Conservation (phyloP, 53 echinoderm and acorn worm genomes). For the Antedon mediterranea region DNA sequence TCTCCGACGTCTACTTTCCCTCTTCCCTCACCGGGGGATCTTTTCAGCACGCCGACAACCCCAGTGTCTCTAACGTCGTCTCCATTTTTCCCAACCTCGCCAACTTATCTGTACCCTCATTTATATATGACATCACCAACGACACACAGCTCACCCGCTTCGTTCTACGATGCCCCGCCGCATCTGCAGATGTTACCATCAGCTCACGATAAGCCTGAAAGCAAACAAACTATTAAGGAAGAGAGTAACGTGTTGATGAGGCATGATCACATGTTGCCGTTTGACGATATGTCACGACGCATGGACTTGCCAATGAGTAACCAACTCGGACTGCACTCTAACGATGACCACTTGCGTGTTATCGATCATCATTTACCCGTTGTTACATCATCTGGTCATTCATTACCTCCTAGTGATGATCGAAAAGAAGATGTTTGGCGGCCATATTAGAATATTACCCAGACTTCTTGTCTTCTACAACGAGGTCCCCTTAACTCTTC, state of each 20-base stretch:
- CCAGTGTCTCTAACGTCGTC: conserved; percentile 64
- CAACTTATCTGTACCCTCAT: conserved; percentile 85
- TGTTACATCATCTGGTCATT: conserved; percentile 8
- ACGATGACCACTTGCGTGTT: conserved; percentile 14
- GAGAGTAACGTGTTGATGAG: conserved; percentile 15
- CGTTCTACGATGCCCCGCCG: conserved; percentile 35
- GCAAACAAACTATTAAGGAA: conserved; percentile 33
- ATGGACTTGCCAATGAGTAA: conserved; percentile 16
- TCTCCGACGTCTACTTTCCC: conserved; percentile 62
- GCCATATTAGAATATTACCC: conserved; percentile 55
- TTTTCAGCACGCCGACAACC: conserved; percentile 34
- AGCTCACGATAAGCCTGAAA: conserved; percentile 21
- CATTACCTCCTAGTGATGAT: conserved; percentile 42
- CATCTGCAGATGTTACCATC: conserved; percentile 62
- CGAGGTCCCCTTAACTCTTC: too few relatives aligned
- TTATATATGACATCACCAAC: conserved; percentile 86
- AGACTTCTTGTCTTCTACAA: too few relatives aligned
- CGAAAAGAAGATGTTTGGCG: conserved; percentile 95
- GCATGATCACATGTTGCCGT: background rate
- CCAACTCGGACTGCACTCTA: conserved; percentile 21
- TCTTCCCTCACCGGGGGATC: conserved; percentile 45
- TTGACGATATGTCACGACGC: conserved; percentile 14
- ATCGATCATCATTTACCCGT: conserved; percentile 8
- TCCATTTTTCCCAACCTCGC: conserved; percentile 73
- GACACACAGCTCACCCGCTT: conserved; percentile 27